Conservation (phyloP, 2,888 invertebrate species). For the Eutolmus rufibarbis region DNA sequence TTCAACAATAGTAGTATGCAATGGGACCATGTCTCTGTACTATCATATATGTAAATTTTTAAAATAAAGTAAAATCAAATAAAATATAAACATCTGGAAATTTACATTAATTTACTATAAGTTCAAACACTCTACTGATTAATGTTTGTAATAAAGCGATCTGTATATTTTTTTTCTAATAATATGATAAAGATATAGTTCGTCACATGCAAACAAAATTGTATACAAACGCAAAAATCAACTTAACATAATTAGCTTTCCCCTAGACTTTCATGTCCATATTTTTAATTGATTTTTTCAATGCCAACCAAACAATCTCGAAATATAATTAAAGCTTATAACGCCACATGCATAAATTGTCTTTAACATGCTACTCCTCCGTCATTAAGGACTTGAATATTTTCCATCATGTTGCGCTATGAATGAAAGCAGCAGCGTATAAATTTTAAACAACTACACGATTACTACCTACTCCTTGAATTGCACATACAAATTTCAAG, state of each 20-base stretch:
- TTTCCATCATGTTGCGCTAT: not conserved
- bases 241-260: not conserved
- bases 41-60: too few species aligned
- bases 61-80: too few species aligned
- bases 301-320: not conserved
- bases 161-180: not conserved
- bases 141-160: not conserved
- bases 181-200: not conserved
- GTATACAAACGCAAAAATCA: not conserved
- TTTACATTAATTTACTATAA: too few species aligned
- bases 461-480: not conserved
- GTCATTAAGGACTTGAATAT: not conserved
- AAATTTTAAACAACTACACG: not conserved
- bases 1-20: too few species aligned
- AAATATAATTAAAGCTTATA: not conserved
- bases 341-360: not conserved
- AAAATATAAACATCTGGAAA: too few species aligned
- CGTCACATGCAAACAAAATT: not conserved
- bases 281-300: not conserved
- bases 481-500: not conserved
- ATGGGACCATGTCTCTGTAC: too few species aligned
- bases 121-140: too few species aligned
- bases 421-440: not conserved
- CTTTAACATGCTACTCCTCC: not conserved
- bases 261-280: not conserved